Base-by-base conservation (phyloP, 2,888 invertebrate species). In the Agrypnus murinus region DNA sequence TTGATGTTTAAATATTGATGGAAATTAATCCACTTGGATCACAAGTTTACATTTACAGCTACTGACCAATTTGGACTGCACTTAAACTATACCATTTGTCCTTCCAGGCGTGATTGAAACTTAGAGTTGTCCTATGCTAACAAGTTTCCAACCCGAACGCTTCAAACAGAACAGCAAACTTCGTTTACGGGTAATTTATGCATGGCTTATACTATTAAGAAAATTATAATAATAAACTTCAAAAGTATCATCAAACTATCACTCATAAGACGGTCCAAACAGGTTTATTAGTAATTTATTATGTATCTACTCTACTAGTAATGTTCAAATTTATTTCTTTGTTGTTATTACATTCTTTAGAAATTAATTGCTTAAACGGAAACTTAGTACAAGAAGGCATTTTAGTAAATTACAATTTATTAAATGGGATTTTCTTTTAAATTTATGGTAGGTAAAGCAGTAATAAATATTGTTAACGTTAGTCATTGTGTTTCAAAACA, bases 31-130 rank as follows among this genome's bases (percentile, higher is more conserved):
- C 10, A 17, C n/a, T 59, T 59, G 45, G 12, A 31, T 43, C 15
- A 25, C 25, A 43, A 59, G 43, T 45, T 59, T 59, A 43, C 43
- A 25, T 2, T 15, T 59, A 25, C 25, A 43, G 43, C 43, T 25
- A 43, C 43, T 59, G 59, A 45, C 45, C 59, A 40, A 14, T 40
- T 12, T 59, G 12, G 32, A 45, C 45, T 59, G 25, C 59, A 45
- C 31, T 59, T 40, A 59, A 57, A 59, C 59, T 25, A 59, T 25
- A 59, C 32, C 45, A 36, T n/a, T 19, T 55, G 31, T 62, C 34
- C 46, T 62, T 12, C 17, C 46, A 48, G 17, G 62, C 62, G 48
- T 62, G 46, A 62, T 62, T 62, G 62, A 62, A 62, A 62, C 62
- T 62, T 48, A 46, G 48, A 62, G 10, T 46, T 34, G 48, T 48